These are phyloP conservation scores for Podarcis muralis DNA, from an alignment of 2,113 vertebrate species.

Conservation along the genomic window DNA sequence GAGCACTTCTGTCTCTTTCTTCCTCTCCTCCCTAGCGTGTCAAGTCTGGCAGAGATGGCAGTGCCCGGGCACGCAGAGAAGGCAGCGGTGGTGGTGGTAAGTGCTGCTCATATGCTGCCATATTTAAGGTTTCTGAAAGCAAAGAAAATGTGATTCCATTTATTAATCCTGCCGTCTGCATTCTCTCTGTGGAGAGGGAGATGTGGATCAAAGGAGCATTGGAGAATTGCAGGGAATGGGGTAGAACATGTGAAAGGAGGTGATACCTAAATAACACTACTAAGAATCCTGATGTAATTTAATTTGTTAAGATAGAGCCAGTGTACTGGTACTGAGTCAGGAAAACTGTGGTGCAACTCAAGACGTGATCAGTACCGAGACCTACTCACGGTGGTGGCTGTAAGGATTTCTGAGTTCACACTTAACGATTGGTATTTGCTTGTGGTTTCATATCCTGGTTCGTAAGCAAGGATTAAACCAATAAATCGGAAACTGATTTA, in stretches of 20 bases:
- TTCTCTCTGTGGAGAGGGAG: too few species aligned
- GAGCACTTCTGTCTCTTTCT: not conserved
- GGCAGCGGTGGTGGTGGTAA: slow-evolving; percentile 86
- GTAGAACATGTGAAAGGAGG: not conserved
- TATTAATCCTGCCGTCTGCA: not conserved
- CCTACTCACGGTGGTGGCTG: not conserved
- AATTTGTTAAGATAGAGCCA: not conserved
- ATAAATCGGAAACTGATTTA: not conserved
- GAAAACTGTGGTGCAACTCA: not conserved
- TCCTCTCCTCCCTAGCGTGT: slow-evolving; percentile 76
- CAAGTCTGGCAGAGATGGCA: slow-evolving; percentile 89
- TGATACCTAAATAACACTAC: not conserved
- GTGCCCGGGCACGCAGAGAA: slow-evolving; percentile 82
- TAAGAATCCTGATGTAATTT: not conserved
- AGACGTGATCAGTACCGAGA: not conserved
- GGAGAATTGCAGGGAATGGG: not conserved
- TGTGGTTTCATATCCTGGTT: not conserved
- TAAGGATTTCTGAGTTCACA: not conserved
- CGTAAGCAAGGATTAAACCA: not conserved
- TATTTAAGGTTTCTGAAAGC: slow-evolving; percentile 15
- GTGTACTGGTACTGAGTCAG: not conserved
- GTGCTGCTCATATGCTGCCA: slow-evolving; percentile 51
- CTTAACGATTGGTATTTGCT: not conserved
- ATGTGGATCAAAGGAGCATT: not conserved
- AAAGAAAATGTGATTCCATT: slow-evolving; percentile 4